Conservation (phyloP, 2,113 vertebrate genomes). For the Suricata suricatta region DNA sequence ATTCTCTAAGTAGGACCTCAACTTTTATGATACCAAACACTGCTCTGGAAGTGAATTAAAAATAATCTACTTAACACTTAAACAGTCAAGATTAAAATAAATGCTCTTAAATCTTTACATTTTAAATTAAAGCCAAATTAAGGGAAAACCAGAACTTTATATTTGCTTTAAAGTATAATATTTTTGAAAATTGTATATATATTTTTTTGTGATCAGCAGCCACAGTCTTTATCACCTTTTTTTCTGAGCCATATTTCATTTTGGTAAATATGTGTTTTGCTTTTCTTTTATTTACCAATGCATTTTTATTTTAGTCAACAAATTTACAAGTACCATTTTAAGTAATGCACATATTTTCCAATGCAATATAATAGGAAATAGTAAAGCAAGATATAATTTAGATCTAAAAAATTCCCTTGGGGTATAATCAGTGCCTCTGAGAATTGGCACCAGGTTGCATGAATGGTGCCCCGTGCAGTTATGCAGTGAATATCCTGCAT, state of each 20-base stretch:
- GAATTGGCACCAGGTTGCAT: background rate
- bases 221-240: background rate
- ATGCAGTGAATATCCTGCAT: background rate
- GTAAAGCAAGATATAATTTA: background rate
- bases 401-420: background rate
- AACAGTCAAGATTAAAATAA: background rate
- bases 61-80: background rate
- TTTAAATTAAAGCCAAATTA: constrained; percentile 32
- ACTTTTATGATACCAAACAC: background rate
- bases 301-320: constrained; percentile 1
- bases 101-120: background rate
- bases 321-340: background rate
- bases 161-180: background rate
- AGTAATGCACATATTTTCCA: background rate
- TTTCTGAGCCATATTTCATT: background rate
- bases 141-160: background rate
- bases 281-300: background rate
- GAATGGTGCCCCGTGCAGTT: background rate
- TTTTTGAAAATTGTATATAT: background rate
- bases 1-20: background rate
- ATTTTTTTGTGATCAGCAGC: background rate
- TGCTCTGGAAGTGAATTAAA: background rate
- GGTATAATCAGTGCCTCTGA: background rate
- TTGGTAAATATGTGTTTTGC: background rate
- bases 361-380: background rate